Percentiles rank a stretch among this genome's conserved stretches.
Conservation (phyloP, 2,113 vertebrate species). For the Sceloporus undulatus region DNA sequence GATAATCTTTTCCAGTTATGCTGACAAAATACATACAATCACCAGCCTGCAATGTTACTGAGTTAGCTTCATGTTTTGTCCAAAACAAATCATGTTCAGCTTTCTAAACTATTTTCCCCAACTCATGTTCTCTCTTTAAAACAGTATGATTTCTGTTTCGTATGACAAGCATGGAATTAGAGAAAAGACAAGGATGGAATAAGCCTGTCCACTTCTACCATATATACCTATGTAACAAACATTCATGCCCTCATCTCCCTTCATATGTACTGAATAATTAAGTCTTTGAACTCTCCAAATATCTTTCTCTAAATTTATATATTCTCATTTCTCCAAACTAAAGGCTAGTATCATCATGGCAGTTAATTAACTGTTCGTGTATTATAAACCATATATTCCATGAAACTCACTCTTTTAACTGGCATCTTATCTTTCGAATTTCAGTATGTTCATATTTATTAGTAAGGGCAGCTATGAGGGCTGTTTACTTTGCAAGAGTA, state of each 20-base stretch:
- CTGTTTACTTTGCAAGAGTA: not conserved
- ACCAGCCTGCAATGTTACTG: not conserved
- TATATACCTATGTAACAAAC: not conserved
- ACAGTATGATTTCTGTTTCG: not conserved
- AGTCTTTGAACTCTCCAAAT: not conserved
- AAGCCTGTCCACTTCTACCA: not conserved
- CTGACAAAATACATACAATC: not conserved
- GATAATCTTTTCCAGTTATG: no score
- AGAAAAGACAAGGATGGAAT: not conserved
- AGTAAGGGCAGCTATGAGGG: no score
- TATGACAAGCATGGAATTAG: not conserved
- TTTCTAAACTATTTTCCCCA: not conserved
- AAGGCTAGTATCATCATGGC: not conserved
- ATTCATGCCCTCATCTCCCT: not conserved
- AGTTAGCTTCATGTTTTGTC: accelerated
- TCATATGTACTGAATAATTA: no score
- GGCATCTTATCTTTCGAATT: no score
- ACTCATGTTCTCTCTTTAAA: not conserved
- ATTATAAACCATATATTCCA: not conserved
- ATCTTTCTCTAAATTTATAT: not conserved
- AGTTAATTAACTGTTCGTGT: not conserved
- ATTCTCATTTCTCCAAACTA: not conserved
- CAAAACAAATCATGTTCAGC: not conserved
- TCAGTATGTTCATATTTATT: no score
- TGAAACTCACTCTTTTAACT: no score